These are phyloP conservation scores for Heteromyza rotundicornis DNA, from an alignment of 2,888 invertebrate genomes.

Conservation along the genomic window DNA sequence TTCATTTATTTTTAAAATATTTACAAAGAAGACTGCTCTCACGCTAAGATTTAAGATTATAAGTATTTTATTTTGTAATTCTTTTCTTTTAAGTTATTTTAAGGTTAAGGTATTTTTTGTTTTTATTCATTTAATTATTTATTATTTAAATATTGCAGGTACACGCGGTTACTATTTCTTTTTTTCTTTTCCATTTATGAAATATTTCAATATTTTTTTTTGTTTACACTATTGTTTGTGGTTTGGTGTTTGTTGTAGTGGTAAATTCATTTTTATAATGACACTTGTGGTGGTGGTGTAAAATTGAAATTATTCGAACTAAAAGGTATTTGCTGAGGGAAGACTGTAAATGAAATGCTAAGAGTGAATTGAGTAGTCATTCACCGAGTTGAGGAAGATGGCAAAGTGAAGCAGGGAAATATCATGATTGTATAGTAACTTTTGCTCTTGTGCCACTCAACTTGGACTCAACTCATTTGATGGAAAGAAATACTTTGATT, in stretches of 20 bases:
- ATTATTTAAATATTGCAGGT: constrained; percentile 57
- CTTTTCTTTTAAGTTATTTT: constrained; percentile 26
- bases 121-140: constrained; percentile 27
- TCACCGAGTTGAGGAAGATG: no score
- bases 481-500: no score
- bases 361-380: no score
- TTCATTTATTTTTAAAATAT: constrained; percentile 2
- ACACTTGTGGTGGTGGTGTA: constrained; percentile 42
- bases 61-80: constrained; percentile 20
- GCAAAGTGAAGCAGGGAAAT: no score
- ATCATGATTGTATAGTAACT: no score
- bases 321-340: no score
- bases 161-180: constrained; percentile 61
- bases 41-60: background rate
- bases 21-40: background rate
- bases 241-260: constrained; percentile 23
- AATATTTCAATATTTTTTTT: constrained; percentile 23
- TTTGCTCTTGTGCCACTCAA: no score
- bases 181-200: constrained; percentile 11
- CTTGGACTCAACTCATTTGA: no score
- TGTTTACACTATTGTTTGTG: constrained; percentile 23
- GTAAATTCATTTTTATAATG: constrained; percentile 35
- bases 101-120: constrained; percentile 32
- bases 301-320: no score
- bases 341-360: background rate